These are phyloP conservation scores for Chaetoderma sp. DNA, from an alignment of 2,888 invertebrate genomes.

Conservation along the genomic window DNA sequence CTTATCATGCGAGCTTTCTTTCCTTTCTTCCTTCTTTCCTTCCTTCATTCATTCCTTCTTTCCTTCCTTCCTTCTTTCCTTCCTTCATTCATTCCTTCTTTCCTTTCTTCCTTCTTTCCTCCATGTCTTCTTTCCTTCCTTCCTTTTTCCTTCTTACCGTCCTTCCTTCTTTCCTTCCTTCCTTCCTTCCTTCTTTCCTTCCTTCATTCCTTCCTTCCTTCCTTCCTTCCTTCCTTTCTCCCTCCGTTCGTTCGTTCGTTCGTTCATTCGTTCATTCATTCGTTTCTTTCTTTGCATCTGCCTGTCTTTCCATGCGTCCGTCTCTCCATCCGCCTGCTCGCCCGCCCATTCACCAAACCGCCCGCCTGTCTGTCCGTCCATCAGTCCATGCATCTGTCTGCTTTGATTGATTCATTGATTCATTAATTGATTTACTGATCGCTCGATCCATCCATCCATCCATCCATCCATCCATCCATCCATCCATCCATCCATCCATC, in stretches of 20 bases:
- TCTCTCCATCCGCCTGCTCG: background rate
- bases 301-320: background rate
- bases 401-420: too few relatives aligned
- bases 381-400: too few relatives aligned
- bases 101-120: conserved; percentile 1
- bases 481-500: too few relatives aligned
- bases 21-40: background rate
- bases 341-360: conserved; percentile 2
- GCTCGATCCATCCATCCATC: too few relatives aligned
- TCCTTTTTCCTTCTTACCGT: background rate
- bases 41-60: background rate
- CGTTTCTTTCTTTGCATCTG: background rate
- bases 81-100: background rate
- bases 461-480: too few relatives aligned
- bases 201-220: background rate
- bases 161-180: background rate
- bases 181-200: background rate
- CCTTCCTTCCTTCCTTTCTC: background rate
- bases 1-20: too few relatives aligned
- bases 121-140: background rate
- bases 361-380: too few relatives aligned
- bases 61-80: background rate
- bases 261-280: too few relatives aligned
- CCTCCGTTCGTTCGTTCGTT: too few relatives aligned
- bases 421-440: too few relatives aligned